These are phyloP conservation scores for Pissodes strobi DNA, from an alignment of 1,140 invertebrate species.

Conservation along the genomic window DNA sequence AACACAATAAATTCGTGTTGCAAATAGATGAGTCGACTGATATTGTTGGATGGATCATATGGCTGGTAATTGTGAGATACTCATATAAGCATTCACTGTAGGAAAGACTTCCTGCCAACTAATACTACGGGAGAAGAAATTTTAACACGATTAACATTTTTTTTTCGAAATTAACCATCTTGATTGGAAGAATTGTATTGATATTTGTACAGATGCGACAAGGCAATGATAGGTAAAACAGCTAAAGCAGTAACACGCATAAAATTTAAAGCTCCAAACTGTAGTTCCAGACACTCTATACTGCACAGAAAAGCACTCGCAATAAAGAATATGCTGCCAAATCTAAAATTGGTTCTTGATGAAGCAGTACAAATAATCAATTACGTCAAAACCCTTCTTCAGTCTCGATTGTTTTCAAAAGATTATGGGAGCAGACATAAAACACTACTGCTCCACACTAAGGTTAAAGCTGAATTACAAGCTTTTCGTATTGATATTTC, in stretches of 20 bases:
- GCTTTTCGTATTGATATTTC: constrained; percentile 32
- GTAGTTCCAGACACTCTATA: constrained; percentile 51
- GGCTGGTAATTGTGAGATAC: constrained; percentile 34
- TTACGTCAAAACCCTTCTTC: constrained; percentile 20
- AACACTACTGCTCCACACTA: constrained; percentile 37
- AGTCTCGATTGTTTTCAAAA: constrained; percentile 34
- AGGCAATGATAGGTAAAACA: constrained; percentile 52
- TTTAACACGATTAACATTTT: constrained; percentile 46
- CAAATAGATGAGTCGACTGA: constrained; percentile 41
- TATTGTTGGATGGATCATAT: constrained; percentile 35
- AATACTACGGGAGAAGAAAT: constrained; percentile 33
- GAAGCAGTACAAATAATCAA: constrained; percentile 33
- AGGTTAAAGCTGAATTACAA: constrained; percentile 37
- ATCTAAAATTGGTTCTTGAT: constrained; percentile 27
- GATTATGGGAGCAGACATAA: constrained; percentile 39
- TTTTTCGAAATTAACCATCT: constrained; percentile 25
- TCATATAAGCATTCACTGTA: constrained; percentile 36
- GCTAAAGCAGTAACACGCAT: constrained; percentile 48
- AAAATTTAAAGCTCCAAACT: constrained; percentile 49
- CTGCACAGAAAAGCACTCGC: constrained; percentile 50
- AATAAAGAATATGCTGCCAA: constrained; percentile 15
- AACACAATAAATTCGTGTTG: constrained; percentile 37
- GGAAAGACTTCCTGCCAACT: constrained; percentile 33
- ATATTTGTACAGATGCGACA: constrained; percentile 55
- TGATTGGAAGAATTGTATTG: constrained; percentile 46